Base-by-base conservation (phyloP, 2,797 vertebrate genomes). In the Psittacula echo region DNA sequence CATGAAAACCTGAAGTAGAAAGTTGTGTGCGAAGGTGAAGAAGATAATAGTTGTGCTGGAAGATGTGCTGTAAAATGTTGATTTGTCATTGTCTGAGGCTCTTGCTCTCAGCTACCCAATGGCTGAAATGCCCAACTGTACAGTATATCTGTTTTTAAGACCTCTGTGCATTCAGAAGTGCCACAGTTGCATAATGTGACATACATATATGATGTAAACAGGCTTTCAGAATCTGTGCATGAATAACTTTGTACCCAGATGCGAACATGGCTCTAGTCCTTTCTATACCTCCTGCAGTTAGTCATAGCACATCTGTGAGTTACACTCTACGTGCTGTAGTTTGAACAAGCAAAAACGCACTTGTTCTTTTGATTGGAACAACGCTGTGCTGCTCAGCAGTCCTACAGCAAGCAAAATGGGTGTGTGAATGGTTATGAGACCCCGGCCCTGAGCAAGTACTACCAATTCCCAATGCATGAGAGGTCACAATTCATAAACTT, bases 151-250 rank as follows among this genome's bases (percentile, higher is more conserved):
- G 18, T 2, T 45, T 92, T 71, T 24, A 39, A 78, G 54, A 29
- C n/a, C 20, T 8, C 15, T 54, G 53, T n/a, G 23, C 10, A 0
- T 27, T 76, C 13, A 18, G 39, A 30, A 64, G 44, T 11, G 47
- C 81, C 39, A 30, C 72, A 71, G 39, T 48, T 56, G 17, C 3
- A 0, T 16, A 13, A 24, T 24, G 50, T 0, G 13, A 24, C 17
- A 3, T 4, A 1, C 2, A 5, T 3, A 2, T 2, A 0, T 26
- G 60, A 16, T 47, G 17, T 70, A 64, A 34, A 20, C 5, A 1
- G 29, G 4, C 54, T 85, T 70, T 41, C 34, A 37, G 56, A 5
- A 16, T 16, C 47, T 30, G 7, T 8, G 51, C 50, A 8, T 62
- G 64, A 29, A 44, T 70, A 24, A 48, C 29, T 56, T 47, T 32